phyloP scores from a whole-genome alignment of 2,888 invertebrate genomes.

The Drosophila multiciliata region DNA sequence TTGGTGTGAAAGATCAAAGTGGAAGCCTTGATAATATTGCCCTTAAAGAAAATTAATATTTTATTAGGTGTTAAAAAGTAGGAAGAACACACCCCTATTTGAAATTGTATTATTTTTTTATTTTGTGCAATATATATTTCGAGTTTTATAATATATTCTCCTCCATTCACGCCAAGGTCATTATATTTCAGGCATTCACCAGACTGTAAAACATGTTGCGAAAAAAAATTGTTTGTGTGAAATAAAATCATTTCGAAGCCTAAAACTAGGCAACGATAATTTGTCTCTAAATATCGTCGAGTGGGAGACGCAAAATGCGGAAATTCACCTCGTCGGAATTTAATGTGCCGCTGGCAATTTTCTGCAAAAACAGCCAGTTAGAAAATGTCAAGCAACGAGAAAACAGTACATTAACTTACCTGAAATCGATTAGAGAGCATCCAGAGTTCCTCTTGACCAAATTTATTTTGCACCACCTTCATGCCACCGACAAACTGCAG shows the following conservation, averaged over 20 bases:
- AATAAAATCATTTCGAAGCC: neutral
- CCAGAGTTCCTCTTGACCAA: constrained; percentile 88
- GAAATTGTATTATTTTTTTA: neutral
- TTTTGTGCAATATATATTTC: neutral
- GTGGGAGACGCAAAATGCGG: constrained; percentile 71
- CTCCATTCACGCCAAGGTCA: constrained; percentile 9
- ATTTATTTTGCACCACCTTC: constrained; percentile 87
- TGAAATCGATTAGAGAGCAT: constrained; percentile 89
- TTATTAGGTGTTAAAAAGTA: neutral
- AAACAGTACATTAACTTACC: constrained; percentile 56
- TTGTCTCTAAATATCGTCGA: constrained; percentile 59
- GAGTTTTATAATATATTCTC: neutral
- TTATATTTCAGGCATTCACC: neutral
- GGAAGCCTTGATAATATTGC: neutral
- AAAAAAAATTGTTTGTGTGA: neutral
- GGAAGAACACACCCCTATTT: neutral
- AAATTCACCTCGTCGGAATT: constrained; percentile 83
- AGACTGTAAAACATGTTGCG: neutral
- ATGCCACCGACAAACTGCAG: constrained; percentile 91
- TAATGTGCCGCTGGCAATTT: constrained; percentile 87
- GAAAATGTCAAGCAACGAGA: neutral
- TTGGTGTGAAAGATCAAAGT: neutral
- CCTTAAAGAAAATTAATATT: neutral
- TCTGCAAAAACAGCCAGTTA: constrained; percentile 75
- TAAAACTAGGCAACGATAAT: constrained; percentile 24